A percentile compares a stretch with the other conserved stretches of the same genome.
Evolutionary conservation across 2,888 invertebrate species (phyloP).

Genomic region (Drosophila ezoana): DNA sequence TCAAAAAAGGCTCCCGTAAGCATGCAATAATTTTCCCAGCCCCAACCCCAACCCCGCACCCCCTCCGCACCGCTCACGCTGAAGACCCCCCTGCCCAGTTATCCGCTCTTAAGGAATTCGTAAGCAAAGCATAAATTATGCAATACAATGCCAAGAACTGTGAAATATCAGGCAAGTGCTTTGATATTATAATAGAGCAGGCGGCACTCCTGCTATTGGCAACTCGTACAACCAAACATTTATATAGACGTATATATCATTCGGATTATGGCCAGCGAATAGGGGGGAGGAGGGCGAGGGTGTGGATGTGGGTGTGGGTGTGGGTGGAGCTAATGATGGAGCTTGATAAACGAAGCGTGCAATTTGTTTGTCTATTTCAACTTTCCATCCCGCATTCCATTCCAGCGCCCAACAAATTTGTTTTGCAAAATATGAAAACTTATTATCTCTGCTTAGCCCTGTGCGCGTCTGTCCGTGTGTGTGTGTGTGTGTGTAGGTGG

Average conservation of each 20-base stretch:
- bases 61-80: too few species aligned
- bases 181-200: constrained; percentile 27
- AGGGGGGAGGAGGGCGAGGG: background rate
- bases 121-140: constrained; percentile 53
- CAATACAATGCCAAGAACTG: constrained; percentile 45
- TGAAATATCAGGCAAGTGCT: constrained; percentile 38
- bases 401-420: background rate
- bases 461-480: background rate
- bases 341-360: constrained; percentile 11
- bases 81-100: too few species aligned
- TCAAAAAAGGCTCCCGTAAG: constrained; percentile 20
- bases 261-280: constrained; percentile 7
- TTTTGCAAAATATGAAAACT: constrained; percentile 61
- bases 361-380: constrained; percentile 31
- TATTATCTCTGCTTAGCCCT: constrained; percentile 46
- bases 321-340: background rate
- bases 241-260: constrained; percentile 21
- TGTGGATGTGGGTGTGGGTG: background rate
- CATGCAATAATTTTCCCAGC: constrained; percentile 35
- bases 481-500: background rate
- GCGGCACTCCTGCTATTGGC: constrained; percentile 8
- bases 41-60: background rate
- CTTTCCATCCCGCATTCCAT: constrained; percentile 1
- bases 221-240: background rate
- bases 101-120: constrained; percentile 6